These are phyloP conservation scores for Drosophila novamexicana DNA, from an alignment of 1,140 invertebrate genomes.

Conservation along the genomic window DNA sequence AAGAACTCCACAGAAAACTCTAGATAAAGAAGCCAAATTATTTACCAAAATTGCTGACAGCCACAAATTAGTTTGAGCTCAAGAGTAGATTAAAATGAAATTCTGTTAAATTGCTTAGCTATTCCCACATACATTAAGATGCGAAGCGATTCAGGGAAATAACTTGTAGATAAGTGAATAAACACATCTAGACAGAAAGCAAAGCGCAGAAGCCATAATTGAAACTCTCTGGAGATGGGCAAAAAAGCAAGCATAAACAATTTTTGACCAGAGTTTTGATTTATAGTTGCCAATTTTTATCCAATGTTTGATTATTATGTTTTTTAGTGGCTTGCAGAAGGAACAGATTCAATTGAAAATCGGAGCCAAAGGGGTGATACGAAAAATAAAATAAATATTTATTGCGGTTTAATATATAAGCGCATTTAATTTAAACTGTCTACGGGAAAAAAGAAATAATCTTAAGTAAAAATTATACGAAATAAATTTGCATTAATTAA, in stretches of 20 bases:
- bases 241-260: slow-evolving; percentile 42
- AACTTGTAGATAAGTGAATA: slow-evolving; percentile 1
- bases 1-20: too few relatives aligned
- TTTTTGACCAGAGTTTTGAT: slow-evolving; percentile 61
- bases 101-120: slow-evolving; percentile 24
- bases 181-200: slow-evolving; percentile 28
- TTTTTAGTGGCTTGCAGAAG: slow-evolving; percentile 2
- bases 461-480: slow-evolving; percentile 29
- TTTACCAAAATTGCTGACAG: slow-evolving; percentile 57
- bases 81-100: slow-evolving; percentile 63
- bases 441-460: neutral
- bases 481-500: slow-evolving; percentile 59
- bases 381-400: slow-evolving; percentile 13
- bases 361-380: neutral
- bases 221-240: slow-evolving; percentile 25
- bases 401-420: slow-evolving; percentile 34
- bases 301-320: neutral
- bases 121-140: neutral
- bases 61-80: slow-evolving; percentile 62
- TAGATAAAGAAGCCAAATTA: slow-evolving; percentile 21
- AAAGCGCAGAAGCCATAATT: slow-evolving; percentile 9
- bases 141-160: neutral
- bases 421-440: slow-evolving; percentile 37
- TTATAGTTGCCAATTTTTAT: slow-evolving; percentile 43
- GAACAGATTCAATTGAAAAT: neutral